Percentiles rank a stretch among this genome's conserved stretches.
Conservation (phyloP, 2,888 invertebrate species). For the Sphaerophoria taeniata region DNA sequence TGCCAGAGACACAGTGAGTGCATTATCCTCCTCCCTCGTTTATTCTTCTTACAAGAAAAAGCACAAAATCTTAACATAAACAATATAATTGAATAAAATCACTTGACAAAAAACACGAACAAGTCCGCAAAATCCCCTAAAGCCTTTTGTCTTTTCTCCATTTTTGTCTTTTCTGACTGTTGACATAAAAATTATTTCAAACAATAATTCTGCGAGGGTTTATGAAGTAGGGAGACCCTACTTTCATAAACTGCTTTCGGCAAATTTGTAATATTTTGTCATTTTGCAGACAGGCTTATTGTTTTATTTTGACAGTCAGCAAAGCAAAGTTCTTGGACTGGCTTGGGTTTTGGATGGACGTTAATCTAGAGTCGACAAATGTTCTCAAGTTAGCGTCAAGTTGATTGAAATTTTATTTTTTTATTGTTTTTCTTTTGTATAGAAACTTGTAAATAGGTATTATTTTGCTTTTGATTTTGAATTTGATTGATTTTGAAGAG, state of each 20-base stretch:
- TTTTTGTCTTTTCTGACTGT: constrained; percentile 66
- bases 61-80: neutral
- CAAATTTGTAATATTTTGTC: neutral
- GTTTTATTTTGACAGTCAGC: constrained; percentile 53
- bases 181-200: constrained; percentile 55
- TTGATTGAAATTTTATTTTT: constrained; percentile 63
- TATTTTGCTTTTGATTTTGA: no score
- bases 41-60: neutral
- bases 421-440: neutral
- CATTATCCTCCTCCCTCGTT: no score
- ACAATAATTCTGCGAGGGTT: constrained; percentile 18
- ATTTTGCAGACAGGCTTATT: constrained; percentile 53
- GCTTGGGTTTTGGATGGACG: neutral
- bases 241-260: constrained; percentile 64
- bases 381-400: constrained; percentile 39
- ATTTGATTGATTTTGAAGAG: no score
- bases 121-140: constrained; percentile 26
- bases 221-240: constrained; percentile 25
- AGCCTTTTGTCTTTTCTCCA: constrained; percentile 55
- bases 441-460: neutral
- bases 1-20: no score
- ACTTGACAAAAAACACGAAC: neutral
- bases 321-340: constrained; percentile 2
- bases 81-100: constrained; percentile 36
- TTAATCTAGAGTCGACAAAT: constrained; percentile 43